Evolutionary conservation across 2,113 vertebrate genomes (phyloP), one percentile per base, ranked within the genome.

Genomic region (Dendropsophus ebraccatus): DNA sequence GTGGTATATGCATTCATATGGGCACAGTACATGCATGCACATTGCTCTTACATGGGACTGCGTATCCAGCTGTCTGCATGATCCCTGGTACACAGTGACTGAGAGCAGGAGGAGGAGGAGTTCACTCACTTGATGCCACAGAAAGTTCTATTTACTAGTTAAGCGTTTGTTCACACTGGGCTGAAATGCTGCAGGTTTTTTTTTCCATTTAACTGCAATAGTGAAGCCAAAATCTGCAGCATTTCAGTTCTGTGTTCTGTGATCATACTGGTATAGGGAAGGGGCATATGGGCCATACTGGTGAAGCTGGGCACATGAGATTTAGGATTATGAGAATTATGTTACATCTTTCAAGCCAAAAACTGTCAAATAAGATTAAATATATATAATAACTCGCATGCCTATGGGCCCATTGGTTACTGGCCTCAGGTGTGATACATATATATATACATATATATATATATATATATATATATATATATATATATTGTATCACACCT

Each of bases 21-120:
- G 25, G 50, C 19, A 56, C 35, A 75, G 9, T 12, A 11, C 49
- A 78, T 56, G n/a, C 23, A 37, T 78, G 2, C 32, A 35, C n/a
- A 25, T 78, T 35, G 28, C 28, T 56, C 19, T 77, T 77, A 54
- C 45, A 30, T 77, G 16, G 25, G 25, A 54, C n/a, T n/a, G n/a
- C n/a, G n/a, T n/a, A n/a, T n/a, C n/a, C n/a, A n/a, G n/a, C n/a
- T 45, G 32, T 49, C 78, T 81, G 58, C 78, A 65, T 47, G 77
- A 45, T 80, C 41, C 14, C 54, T 32, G 23, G 13, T 5, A 58
- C 54, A 47, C 37, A 28, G 56, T n/a, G 35, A 78, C 21, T 16
- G 25, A 13, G 16, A 70, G 80, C 47, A 52, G 45, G 23, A n/a
- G n/a, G n/a, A n/a, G 81, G 81, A 72, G 81, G 65, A 72, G 81